Evolutionary conservation across 2,888 invertebrate genomes (phyloP), one percentile per base, ranked within the genome.

Genomic region (Heliconius aoede): DNA sequence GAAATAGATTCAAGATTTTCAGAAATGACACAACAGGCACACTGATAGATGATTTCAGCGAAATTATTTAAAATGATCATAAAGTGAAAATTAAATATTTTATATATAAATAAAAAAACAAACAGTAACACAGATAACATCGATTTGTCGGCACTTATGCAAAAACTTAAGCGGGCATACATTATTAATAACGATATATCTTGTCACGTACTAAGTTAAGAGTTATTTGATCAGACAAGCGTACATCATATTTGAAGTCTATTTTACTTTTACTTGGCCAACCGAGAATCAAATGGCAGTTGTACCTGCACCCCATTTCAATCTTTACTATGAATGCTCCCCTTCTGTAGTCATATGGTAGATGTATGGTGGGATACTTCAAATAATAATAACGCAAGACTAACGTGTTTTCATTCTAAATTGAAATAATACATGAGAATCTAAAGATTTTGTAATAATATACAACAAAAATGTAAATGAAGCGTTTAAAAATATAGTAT

Each of bases 21-120:
- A 68, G 82, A 80, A 75, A 84, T 74, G 71, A 85, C 76, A 69
- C 69, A 78, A 18, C 80, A 40, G 58, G 78, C 62, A 73, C 65
- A 76, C 26, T 88, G 88, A 84, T 87, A 88, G 78, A 87, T 86
- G 58, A 88, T 88, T 75, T 85, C 81, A 46, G 87, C 73, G 21
- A 90, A 82, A 68, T 85, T 82, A 79, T 87, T 85, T 2, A 90
- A 76, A 30, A 84, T 79, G 78, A 81, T 84, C 30, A 86, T 76
- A 28, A 89, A 77, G 73, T 83, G 81, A 68, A 82, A 81, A 28
- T 86, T 89, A 11, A 9, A 62, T 83, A 88, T 88, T 80, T 85
- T 88, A 74, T 81, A 79, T 71, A 85, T 68, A 32, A 86, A 28
- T 79, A 82, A 87, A 26, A 84, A 72, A 60, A 83, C 79, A 68